Base-by-base conservation (phyloP, 1,140 invertebrate genomes). In the Linepithema humile region DNA sequence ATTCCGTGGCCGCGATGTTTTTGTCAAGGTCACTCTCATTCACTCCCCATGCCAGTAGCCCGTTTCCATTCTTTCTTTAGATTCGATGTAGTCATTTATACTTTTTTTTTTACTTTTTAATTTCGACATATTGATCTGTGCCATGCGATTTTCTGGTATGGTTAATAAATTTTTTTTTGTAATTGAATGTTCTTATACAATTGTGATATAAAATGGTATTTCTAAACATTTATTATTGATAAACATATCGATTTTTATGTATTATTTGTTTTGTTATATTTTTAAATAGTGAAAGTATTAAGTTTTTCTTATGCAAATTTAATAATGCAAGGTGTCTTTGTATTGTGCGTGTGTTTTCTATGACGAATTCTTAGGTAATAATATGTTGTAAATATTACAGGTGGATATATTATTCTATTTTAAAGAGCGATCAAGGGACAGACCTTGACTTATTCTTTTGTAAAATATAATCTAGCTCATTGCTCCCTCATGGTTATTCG, bases 11-110 rank as follows among this genome's bases (percentile, higher is more conserved):
- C 88, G 88, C 89, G 86, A 90, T 89, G 90, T 90, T 90, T n/a
- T 90, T 89, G 87, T 90, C 89, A 90, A 90, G 89, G 89, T 90
- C 89, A 90, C 87, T 90, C 89, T 84, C 86, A 90, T 90, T 90
- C 89, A 89, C 85, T 82, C 70, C 77, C 89, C 74, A 77, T 74
- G 53, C 85, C 65, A 53, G 77, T 67, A 74, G 29, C 70, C 73
- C 89, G 80, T 82, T 85, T 86, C 84, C 77, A 48, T 80, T 73
- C 59, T 40, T 23, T 48, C 64, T 82, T 82, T 59, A 20, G 26
- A 80, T 55, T 69, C 75, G 48, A 57, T 80, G 48, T 17, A 40
- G 35, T 80, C 45, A 69, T 40, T 69, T 65, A 32, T 43, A 35
- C 23, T 45, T 62, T 62, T 10, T 20, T 65, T 60, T 45, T 55